Evolutionary conservation across 2,797 vertebrate genomes (phyloP), one percentile per base, ranked within the genome.

Genomic region (Pangasius krempfi): DNA sequence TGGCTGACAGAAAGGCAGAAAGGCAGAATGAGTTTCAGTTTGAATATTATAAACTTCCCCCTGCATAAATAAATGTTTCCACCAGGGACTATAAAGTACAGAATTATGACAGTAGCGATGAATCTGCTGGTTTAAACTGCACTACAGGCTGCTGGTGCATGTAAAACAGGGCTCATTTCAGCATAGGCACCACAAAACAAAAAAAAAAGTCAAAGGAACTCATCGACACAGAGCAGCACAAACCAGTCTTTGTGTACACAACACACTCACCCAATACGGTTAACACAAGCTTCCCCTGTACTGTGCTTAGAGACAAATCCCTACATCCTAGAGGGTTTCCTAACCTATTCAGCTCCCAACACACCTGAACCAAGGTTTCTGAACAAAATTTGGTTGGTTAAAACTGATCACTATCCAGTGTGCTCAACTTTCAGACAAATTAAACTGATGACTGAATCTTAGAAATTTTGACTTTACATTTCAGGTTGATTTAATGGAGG

Each of bases 171-270:
- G 30, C 22, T 75, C 44, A 2, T 75, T 37, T 40, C 47, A 47
- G 1, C 25, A 16, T 22, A 76, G 70, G 37, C 52, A 52, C 25
- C n/a, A 85, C 87, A 68, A 81, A 86, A 30, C 40, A 16, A 64
- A 14, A 56, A 2, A 33, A 20, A 62, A 30, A 73, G 60, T 20
- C 6, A 89, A 70, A 89, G 5, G 27, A 25, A 52, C n/a, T 87
- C 58, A 81, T 44, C 40, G 44, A 80, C 60, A 84, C 60, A 14
- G 14, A 81, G 58, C 78, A 75, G 50, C 80, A 76, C 86, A 89
- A 90, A 84, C 50, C 75, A 64, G 81, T 82, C 84, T 88, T 89
- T 91, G 88, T 90, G 44, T 87, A 70, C 52, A 82, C 20, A 89
- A 85, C 66, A 89, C 52, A 78, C 64, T 78, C 47, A 2, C 9